These are phyloP conservation scores for Drosophila biarmipes DNA, from an alignment of 1,140 invertebrate species.

Conservation along the genomic window DNA sequence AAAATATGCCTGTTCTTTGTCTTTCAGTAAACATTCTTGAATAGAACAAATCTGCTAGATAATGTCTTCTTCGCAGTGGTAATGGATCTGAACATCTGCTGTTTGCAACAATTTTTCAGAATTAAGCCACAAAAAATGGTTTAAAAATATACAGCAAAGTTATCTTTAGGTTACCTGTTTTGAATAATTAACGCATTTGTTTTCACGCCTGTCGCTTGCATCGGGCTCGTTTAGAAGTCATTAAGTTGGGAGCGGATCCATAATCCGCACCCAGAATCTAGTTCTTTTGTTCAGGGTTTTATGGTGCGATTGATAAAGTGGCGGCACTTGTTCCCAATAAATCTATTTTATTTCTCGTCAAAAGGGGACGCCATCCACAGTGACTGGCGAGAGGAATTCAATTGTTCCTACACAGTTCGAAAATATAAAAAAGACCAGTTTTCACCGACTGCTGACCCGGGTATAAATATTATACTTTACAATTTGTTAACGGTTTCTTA, in stretches of 20 bases:
- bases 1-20: neutral
- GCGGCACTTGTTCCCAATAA: slow-evolving; percentile 49
- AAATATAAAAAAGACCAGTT: slow-evolving; percentile 8
- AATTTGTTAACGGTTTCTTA: slow-evolving; percentile 57
- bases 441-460: neutral
- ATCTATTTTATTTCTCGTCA: slow-evolving; percentile 13
- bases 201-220: slow-evolving; percentile 48
- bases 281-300: slow-evolving; percentile 16
- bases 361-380: neutral
- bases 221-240: slow-evolving; percentile 36
- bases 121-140: slow-evolving; percentile 13
- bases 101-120: slow-evolving; percentile 28
- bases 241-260: slow-evolving; percentile 31
- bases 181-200: slow-evolving; percentile 55
- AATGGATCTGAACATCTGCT: neutral
- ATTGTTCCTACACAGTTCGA: slow-evolving; percentile 7
- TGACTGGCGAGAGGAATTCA: neutral
- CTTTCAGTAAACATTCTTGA: neutral
- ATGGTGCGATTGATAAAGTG: slow-evolving; percentile 49
- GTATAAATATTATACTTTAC: slow-evolving; percentile 51
- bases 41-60: no score
- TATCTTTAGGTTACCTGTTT: slow-evolving; percentile 25
- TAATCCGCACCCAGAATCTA: slow-evolving; percentile 4
- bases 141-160: slow-evolving; percentile 1
- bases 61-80: slow-evolving; percentile 4